phyloP scores from a whole-genome alignment of 2,888 invertebrate genomes.

The Scelioninae gen. 1 region DNA sequence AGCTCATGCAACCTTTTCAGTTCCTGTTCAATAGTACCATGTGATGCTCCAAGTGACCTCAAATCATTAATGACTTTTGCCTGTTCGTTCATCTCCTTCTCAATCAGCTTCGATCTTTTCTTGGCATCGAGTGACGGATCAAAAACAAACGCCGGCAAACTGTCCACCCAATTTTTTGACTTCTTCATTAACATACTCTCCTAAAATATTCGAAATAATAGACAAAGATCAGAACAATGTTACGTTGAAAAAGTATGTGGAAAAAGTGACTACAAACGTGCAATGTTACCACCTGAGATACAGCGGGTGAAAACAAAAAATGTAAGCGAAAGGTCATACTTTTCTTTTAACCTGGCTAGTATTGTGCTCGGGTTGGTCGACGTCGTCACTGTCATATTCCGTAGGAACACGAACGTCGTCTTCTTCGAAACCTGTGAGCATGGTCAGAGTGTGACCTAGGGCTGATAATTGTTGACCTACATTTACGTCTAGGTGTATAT shows the following conservation, averaged over 20 bases:
- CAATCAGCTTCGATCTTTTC: constrained; percentile 95
- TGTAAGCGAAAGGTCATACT: constrained; percentile 76
- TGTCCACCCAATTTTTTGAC: constrained; percentile 89
- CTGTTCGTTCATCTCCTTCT: constrained; percentile 99
- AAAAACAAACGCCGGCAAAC: constrained; percentile 92
- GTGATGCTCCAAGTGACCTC: constrained; percentile 93
- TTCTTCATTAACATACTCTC: constrained; percentile 89
- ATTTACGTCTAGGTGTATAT: constrained; percentile 97
- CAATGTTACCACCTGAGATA: no score
- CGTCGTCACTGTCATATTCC: constrained; percentile 91
- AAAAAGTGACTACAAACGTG: no score
- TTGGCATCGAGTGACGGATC: constrained; percentile 92
- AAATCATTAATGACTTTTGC: constrained; percentile 97
- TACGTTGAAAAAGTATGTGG: no score
- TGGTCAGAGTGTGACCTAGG: constrained; percentile 96
- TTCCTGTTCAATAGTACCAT: constrained; percentile 96
- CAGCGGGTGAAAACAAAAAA: constrained; percentile 35
- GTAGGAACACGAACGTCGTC: constrained; percentile 90
- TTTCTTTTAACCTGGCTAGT: constrained; percentile 84
- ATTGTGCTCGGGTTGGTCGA: constrained; percentile 87
- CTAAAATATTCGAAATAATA: no score
- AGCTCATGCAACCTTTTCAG: constrained; percentile 95
- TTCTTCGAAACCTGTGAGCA: constrained; percentile 95
- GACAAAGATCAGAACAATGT: no score
- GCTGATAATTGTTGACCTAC: constrained; percentile 98